Evolutionary conservation across 2,888 invertebrate genomes (phyloP), one percentile per base, ranked within the genome.

Genomic region (Eristalis intricaria): DNA sequence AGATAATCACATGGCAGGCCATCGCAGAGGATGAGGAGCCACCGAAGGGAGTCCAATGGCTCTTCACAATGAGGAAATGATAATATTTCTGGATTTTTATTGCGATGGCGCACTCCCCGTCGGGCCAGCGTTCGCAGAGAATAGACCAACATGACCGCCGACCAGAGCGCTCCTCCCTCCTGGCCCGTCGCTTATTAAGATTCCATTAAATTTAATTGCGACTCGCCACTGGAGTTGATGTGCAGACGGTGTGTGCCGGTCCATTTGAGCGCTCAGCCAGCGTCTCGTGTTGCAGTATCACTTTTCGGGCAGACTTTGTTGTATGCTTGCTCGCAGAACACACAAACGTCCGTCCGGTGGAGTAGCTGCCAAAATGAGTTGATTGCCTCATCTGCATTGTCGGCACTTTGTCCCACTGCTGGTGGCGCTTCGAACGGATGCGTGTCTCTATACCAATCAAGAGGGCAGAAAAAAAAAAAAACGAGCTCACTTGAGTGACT

Each of bases 201-300:
- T 83, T 83, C 77, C 83, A 79, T 87, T 87, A 71, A 87, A 84
- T 76, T 87, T 87, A 79, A 87, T 87, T 87, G 76, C 19, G 66
- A 76, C 58, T 84, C 50, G 68, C 64, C 71, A 56, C 68, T 76
- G 79, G 68, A 81, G 65, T 60, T 65, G 68, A 69, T 7, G 40
- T 15, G n/a, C 19, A 19, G 8, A 8, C 50, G 50, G 8, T 50
- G 50, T 50, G 50, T 50, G 19, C 50, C 50, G 50, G 50, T 50
- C 50, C 50, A 50, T 50, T 50, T 50, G 50, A 50, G 38, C 77
- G 56, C 43, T 80, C 71, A 69, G 63, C 43, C 43, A 58, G 56
- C 15, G 22, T 66, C 50, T 84, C 50, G 70, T 50, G 61, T 77
- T 77, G 71, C 73, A 50, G 81, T 73, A 65, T 74, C 29, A 40